Base-by-base conservation (phyloP, 2,888 invertebrate species). In the Merodon equestris region DNA sequence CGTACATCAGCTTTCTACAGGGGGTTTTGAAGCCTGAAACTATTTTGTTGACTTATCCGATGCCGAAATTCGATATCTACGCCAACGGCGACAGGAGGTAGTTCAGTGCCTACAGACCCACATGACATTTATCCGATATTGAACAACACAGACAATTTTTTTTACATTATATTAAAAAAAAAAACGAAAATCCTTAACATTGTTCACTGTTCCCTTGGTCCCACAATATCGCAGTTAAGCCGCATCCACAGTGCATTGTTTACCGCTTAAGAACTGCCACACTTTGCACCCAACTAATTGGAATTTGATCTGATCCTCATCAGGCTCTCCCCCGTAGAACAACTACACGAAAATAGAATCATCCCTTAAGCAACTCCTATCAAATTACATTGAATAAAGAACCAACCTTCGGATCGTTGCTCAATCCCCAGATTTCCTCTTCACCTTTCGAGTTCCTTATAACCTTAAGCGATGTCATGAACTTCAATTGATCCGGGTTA, bases 381-480 rank as follows among this genome's bases (percentile, higher is more conserved):
- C 36, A 17, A 53, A 34, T 18, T 9, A 5, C 12, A n/a, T n/a
- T 0, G 9, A 3, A 12, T 12, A 1, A 14, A 44, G 1, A 14
- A 60, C 56, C 50, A 40, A 84, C 84, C 79, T 84, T 86, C 4
- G 87, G 87, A 34, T 87, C 87, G 58, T 84, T 87, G 57, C 87
- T 93, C 13, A 94, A 74, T 1, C 92, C 89, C 93, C 93, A 94
- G 1, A 95, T 86, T 83, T 93, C 92, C 85, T 93, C 91, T 76
- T 90, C 89, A 1, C 90, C 90, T 77, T 90, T 89, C 0, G 88
- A 85, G 76, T 92, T 92, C 53, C 89, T 91, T 50, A 93, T 90
- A 3, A 94, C 89, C 89, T 95, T 95, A 1, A 95, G 84, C 0
- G 94, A 94, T 82, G 93, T 93, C 0, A 93, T 91, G 84, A 95